A percentile compares a stretch with the other conserved stretches of the same genome.
These are phyloP conservation scores for Caenorhabditis sinica DNA, from an alignment of 2,888 invertebrate genomes.

Conservation along the genomic window DNA sequence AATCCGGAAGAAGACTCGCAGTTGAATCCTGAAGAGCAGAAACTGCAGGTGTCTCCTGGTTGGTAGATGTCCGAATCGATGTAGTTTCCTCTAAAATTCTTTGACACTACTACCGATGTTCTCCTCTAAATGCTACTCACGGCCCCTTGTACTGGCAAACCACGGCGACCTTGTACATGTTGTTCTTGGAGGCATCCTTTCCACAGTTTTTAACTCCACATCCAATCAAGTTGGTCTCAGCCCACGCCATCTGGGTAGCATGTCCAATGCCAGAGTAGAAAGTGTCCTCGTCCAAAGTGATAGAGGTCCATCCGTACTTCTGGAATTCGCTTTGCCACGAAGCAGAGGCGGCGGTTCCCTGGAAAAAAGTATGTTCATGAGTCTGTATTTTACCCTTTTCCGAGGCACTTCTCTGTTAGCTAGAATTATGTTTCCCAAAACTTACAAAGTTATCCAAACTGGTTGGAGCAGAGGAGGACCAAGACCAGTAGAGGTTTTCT, in stretches of 20 bases:
- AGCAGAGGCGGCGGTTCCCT: conserved; percentile 29
- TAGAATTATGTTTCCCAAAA: neutral
- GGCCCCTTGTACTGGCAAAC: conserved; percentile 58
- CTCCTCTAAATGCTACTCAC: conserved; percentile 7
- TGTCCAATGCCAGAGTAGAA: conserved; percentile 65
- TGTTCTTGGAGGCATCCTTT: conserved; percentile 4
- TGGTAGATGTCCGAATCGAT: conserved; percentile 45
- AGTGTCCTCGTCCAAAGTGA: conserved; percentile 43
- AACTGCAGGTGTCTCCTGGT: conserved; percentile 49
- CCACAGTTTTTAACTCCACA: conserved; percentile 61
- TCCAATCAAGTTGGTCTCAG: conserved; percentile 46
- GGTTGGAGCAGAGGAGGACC: conserved; percentile 13
- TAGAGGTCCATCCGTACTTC: conserved; percentile 62
- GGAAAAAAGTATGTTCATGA: neutral
- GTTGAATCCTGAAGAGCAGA: conserved; percentile 34
- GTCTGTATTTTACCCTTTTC: neutral
- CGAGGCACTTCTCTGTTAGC: neutral
- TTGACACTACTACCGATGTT: neutral
- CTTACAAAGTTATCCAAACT: conserved; percentile 31
- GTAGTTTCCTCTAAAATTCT: conserved; percentile 36
- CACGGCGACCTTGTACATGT: conserved; percentile 41
- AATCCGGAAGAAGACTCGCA: conserved; percentile 56
- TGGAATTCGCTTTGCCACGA: conserved; percentile 64
- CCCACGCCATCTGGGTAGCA: conserved; percentile 68
- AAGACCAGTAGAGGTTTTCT: conserved; percentile 53